Evolutionary conservation across 2,797 vertebrate species (phyloP), one percentile per base, ranked within the genome.

Genomic region (Lagorchestes hirsutus): DNA sequence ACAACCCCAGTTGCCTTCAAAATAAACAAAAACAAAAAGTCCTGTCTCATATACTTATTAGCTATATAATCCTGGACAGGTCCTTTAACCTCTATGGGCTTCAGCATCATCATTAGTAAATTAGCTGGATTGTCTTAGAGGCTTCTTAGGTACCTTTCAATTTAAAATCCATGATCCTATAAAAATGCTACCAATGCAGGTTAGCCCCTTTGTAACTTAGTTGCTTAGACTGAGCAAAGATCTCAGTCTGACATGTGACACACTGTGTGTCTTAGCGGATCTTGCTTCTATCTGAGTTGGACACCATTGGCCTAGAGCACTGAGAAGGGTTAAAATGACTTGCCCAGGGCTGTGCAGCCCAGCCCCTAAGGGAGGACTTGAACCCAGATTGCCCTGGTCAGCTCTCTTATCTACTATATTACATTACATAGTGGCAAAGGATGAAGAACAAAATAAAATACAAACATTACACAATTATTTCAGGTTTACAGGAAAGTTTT

Each of bases 71-170:
- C 52, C 94, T 94, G 52, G 54, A 55, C 28, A 95, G 93, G 87
- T 90, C 57, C 93, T 90, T 93, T 92, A 96, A 92, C 59, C 50
- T 95, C 56, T 95, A 31, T 94, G 46, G 87, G 92, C 50, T 82
- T 97, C 82, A 96, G 34, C 5, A 94, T 94, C 58, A 55, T 96
- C 40, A 95, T 95, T 74, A 94, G 74, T 92, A 93, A 96, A 94
- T 50, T 67, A 56, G 24, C n/a, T 50, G 40, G 24, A 50, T 46
- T 46, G 40, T 87, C 40, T 87, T 87, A 87, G 40, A 27, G 40
- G 12, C 22, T 46, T 87, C 74, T 50, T 27, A 12, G 40, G 74
- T 82, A 4, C 2, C 40, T 82, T 82, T 82, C 40, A 40, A 74
- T 40, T 40, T 16, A 82, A 46, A 82, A 46, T 82, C 16, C 46